Base-by-base conservation (phyloP, 2,113 vertebrate species). In the Lethenteron reissneri region DNA sequence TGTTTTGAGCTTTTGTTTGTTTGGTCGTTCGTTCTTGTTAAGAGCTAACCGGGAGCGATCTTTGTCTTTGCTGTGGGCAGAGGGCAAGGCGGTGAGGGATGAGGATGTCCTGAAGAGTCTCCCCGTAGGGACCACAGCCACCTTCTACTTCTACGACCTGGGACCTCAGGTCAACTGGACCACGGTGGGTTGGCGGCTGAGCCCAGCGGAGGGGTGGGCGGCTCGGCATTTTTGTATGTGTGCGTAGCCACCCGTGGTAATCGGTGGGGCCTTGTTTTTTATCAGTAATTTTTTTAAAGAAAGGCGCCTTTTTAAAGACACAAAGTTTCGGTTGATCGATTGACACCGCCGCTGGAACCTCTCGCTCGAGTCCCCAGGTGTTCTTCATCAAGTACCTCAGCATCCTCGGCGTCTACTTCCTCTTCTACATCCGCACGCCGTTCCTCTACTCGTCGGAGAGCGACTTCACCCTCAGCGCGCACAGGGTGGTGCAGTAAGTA, bases 151-250 rank as follows among this genome's bases (percentile, higher is more conserved):
- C 80, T 84, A 87, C 69, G 91, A 94, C 78, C 82, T 95, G 75
- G 91, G 91, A 17, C 86, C 91, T 0, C 90, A 96, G 81, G 92
- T 95, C 81, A 92, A 90, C 86, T 95, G 91, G 91, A 89, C 92
- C 77, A 95, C 88, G 58, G 91, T 95, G 77, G 85, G 84, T 79
- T 41, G 41, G 41, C 41, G 41, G 41, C 41, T 41, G 41, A 41
- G 41, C 41, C 41, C 41, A 41, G 41, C 41, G 41, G 5, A 41
- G 41, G 41, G 41, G 41, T 41, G 41, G 41, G 41, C 41, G 41
- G 41, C 5, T 41, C 4, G 41, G 41, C 41, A 41, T 41, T 41
- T 41, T 41, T 41, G 41, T 41, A 41, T 41, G 41, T 41, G 41
- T 41, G 41, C 41, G 41, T 41, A 41, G 41, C 41, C 41, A 41